Conservation (phyloP, 2,797 vertebrate genomes). For the Pipistrellus pygmaeus region DNA sequence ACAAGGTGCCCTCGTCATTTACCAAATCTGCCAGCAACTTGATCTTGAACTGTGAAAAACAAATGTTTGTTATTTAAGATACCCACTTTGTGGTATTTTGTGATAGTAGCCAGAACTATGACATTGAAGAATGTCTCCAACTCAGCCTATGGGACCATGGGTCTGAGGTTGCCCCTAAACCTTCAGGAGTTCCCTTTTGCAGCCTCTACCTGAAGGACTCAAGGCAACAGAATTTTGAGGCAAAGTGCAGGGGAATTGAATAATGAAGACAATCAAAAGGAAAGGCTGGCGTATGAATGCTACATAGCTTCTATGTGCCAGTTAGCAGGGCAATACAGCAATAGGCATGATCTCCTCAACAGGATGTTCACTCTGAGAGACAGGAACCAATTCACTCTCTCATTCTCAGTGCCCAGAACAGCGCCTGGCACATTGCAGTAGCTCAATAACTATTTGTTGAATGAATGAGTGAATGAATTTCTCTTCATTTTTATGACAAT, state of each 20-base stretch:
- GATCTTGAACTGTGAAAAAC: neutral
- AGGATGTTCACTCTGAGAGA: neutral
- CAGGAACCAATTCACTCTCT: neutral
- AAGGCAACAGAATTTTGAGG: slow-evolving; percentile 35
- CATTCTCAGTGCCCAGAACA: neutral
- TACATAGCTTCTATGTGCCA: neutral
- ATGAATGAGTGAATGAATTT: slow-evolving; percentile 1
- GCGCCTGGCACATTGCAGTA: neutral
- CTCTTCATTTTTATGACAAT: neutral
- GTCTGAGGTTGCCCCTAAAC: neutral
- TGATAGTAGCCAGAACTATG: neutral
- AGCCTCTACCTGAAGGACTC: neutral
- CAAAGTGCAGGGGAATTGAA: neutral
- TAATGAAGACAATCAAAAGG: neutral
- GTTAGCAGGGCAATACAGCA: neutral
- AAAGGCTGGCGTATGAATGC: neutral
- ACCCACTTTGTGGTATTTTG: neutral
- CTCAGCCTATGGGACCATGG: neutral
- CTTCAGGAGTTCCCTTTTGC: too few relatives aligned
- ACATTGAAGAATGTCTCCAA: neutral
- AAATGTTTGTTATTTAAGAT: neutral
- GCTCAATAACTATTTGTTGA: neutral
- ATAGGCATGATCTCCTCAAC: neutral
- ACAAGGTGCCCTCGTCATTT: neutral
- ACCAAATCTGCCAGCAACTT: neutral